Evolutionary conservation across 1,140 invertebrate species (phyloP).

Genomic region (Popillia japonica): DNA sequence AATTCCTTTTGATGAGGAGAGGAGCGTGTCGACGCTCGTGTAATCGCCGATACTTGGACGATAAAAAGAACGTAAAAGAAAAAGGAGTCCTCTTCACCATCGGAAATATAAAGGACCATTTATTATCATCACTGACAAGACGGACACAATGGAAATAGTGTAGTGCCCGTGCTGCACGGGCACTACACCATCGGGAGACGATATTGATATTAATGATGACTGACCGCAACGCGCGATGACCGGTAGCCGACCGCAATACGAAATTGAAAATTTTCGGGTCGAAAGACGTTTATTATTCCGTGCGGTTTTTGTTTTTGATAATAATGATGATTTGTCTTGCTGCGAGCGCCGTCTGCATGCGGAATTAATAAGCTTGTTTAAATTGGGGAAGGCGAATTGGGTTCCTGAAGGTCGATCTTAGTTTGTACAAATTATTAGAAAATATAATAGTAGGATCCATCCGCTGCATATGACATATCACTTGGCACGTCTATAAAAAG

Average conservation of each 20-base stretch:
- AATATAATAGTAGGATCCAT: too few relatives aligned
- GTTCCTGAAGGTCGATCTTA: too few relatives aligned
- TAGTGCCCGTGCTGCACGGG: neutral
- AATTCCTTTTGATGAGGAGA: slow-evolving; percentile 5
- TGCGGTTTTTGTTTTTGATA: neutral
- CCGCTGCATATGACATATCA: neutral
- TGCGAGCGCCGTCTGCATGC: neutral
- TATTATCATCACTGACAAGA: slow-evolving; percentile 11
- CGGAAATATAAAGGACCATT: slow-evolving; percentile 6
- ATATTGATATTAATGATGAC: slow-evolving; percentile 15
- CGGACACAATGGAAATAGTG: slow-evolving; percentile 9
- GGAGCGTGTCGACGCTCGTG: neutral
- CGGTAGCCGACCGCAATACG: slow-evolving; percentile 7
- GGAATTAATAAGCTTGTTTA: slow-evolving; percentile 15
- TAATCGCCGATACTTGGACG: neutral
- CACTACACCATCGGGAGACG: neutral
- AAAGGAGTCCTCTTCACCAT: neutral
- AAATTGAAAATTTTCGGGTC: slow-evolving; percentile 11
- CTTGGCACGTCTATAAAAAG: neutral
- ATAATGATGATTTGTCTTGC: neutral
- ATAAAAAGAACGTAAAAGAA: neutral
- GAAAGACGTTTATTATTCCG: neutral
- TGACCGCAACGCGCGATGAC: neutral
- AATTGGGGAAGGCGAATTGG: neutral
- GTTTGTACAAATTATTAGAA: too few relatives aligned